Base-by-base conservation (phyloP, 2,797 vertebrate genomes). In the Coluber constrictor region DNA sequence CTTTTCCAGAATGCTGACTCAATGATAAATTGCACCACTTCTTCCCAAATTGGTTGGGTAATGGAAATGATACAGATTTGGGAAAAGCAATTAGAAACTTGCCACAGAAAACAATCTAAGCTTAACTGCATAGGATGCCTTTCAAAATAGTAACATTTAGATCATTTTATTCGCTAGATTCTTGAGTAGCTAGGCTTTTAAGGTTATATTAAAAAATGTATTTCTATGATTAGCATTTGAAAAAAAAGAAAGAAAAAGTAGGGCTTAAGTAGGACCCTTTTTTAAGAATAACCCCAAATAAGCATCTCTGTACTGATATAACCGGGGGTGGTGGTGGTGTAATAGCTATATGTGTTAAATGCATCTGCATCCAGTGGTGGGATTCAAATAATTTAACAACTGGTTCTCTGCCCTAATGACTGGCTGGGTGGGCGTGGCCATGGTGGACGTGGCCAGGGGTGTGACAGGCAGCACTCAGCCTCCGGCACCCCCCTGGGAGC, bases 281-380 rank as follows among this genome's bases (percentile, higher is more conserved):
- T 43, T 23, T 79, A 79, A 79, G 37, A 43, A 43, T 70, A 70
- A 70, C 66, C 66, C 29, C n/a, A 16, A n/a, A 32, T 79, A 43
- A 79, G 70, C 32, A 43, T 43, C 43, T 79, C 18, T 79, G 18
- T 10, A 43, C 70, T 79, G 70, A 37, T 37, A 37, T 37, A 74
- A 74, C 3, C 3, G 16, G 7, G 15, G 1, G 18, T 2, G 16
- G n/a, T 3, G 6, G 1, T 8, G 66, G 6, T 7, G 3, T 1
- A 20, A 32, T 37, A 23, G 74, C 9, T 43, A 43, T 37, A 79
- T 43, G 4, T 11, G 37, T 79, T 79, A 43, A 23, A 79, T 43
- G 32, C 74, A 79, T 43, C 74, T 79, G 32, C 74, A 79, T 79
- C 74, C 51, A 54, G 9, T 54, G 9, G 51, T 54, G 51, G 51